Evolutionary conservation across 2,888 invertebrate genomes (phyloP).

Genomic region (Coenonympha arcania): DNA sequence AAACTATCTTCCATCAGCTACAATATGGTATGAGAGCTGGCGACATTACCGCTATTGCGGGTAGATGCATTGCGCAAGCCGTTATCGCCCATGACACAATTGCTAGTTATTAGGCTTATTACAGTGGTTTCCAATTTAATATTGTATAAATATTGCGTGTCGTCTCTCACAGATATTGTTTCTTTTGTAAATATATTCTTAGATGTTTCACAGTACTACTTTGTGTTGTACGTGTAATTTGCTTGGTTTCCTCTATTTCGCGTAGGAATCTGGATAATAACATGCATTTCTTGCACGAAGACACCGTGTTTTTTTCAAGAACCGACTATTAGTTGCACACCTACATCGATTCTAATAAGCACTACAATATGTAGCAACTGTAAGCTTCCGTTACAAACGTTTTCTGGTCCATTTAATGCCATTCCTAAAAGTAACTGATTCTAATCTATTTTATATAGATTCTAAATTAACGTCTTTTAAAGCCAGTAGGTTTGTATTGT

Average conservation of each 20-base stretch:
- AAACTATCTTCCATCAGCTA: not conserved
- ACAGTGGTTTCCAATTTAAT: constrained; percentile 33
- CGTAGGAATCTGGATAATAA: not conserved
- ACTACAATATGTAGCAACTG: no score
- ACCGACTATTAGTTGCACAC: no score
- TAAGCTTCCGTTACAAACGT: no score
- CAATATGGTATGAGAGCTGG: constrained; percentile 15
- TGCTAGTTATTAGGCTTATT: constrained; percentile 32
- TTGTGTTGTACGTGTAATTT: not conserved
- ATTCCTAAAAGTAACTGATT: no score
- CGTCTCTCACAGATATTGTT: not conserved
- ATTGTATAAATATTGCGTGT: constrained; percentile 29
- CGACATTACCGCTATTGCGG: constrained; percentile 19
- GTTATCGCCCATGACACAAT: constrained; percentile 62
- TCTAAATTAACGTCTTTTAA: no score
- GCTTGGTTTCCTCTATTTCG: not conserved
- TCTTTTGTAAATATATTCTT: not conserved
- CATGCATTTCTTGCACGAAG: no score
- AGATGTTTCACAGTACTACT: no score
- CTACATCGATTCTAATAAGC: no score
- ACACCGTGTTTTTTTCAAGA: no score
- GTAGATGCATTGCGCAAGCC: constrained; percentile 62
- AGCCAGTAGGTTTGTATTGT: no score
- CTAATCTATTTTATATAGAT: no score
- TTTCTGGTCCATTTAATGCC: no score